Evolutionary conservation across 2,888 invertebrate species (phyloP), one percentile per base, ranked within the genome.

Genomic region (Priocnemis perturbator): DNA sequence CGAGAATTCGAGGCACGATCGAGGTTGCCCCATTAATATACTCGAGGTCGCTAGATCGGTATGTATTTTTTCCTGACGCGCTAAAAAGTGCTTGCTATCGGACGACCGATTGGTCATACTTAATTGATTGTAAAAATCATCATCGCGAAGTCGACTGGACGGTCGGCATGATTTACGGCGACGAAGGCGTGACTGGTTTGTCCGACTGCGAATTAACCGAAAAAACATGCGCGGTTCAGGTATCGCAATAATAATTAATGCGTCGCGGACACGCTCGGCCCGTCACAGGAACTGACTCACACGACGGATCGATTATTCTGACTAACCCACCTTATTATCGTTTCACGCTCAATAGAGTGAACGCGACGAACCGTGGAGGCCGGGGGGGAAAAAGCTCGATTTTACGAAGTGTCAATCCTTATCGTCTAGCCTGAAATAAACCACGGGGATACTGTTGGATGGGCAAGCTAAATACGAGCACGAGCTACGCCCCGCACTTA

Each of bases 231-330:
- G 26, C 52, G 47, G 17, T n/a, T 53, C 26, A 19, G 47, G 60
- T 70, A 72, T 67, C 65, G 66, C 53, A 50, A 64, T 69, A 62
- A 69, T 72, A 77, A 77, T 74, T 77, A 77, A 77, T 77, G 72
- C 62, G 60, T 57, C 56, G 56, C 17, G 69, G 69, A 74, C 76
- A 77, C 77, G 77, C 77, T 77, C 67, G 56, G 62, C 30, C 62
- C 71, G 73, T 69, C 69, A 58, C 65, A 37, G 60, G 65, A 67
- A 64, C 67, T 76, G 76, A 69, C 69, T 76, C 77, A 66, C 63
- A 52, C 56, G 64, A 67, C 60, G 58, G 67, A 69, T 76, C 76
- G 73, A 67, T 69, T 60, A 64, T 58, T 50, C 53, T 7, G 17
- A 14, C 57, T 19, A 37, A 26, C 26, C 60, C 60, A 48, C 48